These are phyloP conservation scores for Rallus limicola DNA, from an alignment of 2,113 vertebrate genomes.

Conservation along the genomic window DNA sequence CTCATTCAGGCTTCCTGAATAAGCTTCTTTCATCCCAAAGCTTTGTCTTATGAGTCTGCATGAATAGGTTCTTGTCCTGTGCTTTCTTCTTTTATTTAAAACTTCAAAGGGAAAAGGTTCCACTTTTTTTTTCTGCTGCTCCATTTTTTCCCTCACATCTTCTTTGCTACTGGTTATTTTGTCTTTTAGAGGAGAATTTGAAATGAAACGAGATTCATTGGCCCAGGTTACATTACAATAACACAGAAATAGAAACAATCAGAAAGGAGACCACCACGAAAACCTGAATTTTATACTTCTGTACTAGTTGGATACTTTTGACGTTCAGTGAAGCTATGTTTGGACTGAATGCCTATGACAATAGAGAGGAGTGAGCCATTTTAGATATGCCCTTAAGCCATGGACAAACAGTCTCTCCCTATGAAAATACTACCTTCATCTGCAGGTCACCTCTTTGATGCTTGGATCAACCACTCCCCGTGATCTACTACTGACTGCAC, in stretches of 20 bases:
- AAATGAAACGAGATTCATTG: background rate
- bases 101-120: background rate
- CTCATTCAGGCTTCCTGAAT: background rate
- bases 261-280: background rate
- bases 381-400: background rate
- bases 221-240: background rate
- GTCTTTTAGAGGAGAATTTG: background rate
- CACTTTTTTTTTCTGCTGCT: background rate
- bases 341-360: rapidly evolving
- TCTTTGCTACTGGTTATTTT: background rate
- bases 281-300: background rate
- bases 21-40: background rate
- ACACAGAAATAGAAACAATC: background rate
- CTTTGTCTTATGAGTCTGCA: background rate
- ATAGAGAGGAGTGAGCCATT: background rate
- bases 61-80: background rate
- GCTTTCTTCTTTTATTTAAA: background rate
- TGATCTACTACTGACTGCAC: background rate
- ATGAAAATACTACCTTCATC: background rate
- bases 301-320: background rate
- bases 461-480: background rate
- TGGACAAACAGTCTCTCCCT: background rate
- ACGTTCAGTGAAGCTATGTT: background rate
- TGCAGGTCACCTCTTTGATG: background rate
- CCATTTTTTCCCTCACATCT: background rate